phyloP scores from a whole-genome alignment of 2,888 invertebrate species.

The Tetragnatha montana region DNA sequence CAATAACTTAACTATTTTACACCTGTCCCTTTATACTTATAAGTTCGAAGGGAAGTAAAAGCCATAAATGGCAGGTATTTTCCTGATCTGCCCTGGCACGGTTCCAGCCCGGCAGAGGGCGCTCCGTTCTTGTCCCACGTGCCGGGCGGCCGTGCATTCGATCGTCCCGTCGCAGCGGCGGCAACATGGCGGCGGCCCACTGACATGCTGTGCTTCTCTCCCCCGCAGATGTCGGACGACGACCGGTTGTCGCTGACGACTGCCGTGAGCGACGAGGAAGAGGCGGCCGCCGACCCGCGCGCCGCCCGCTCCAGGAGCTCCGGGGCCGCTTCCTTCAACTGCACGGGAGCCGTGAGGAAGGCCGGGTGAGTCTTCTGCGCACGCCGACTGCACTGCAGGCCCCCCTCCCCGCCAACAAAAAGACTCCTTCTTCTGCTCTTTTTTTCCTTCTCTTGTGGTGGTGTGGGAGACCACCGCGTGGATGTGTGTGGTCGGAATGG shows the following conservation, averaged over 20 bases:
- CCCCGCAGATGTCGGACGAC: conserved; percentile 92
- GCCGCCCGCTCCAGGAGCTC: conserved; percentile 84
- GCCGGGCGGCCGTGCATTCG: conserved; percentile 19
- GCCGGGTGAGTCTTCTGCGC: conserved; percentile 87
- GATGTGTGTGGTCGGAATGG: neutral
- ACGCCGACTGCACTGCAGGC: neutral
- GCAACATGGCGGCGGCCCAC: conserved; percentile 35
- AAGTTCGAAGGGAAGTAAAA: no score
- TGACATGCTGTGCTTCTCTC: conserved; percentile 8
- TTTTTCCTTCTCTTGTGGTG: neutral
- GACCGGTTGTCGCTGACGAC: conserved; percentile 98
- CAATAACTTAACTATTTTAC: no score
- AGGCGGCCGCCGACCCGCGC: conserved; percentile 79
- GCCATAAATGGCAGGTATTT: no score
- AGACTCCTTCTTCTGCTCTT: neutral
- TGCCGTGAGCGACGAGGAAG: conserved; percentile 96
- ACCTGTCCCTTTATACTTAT: no score
- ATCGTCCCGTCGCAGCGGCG: neutral
- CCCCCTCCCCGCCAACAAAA: conserved; percentile 30
- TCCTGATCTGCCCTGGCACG: conserved; percentile 23
- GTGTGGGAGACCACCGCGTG: neutral
- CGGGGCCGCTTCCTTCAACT: conserved; percentile 96
- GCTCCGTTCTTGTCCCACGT: conserved; percentile 54
- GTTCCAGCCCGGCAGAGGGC: conserved; percentile 26
- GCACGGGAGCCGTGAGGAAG: conserved; percentile 97